Percentiles rank a stretch among this genome's conserved stretches.
phyloP scores from a whole-genome alignment of 1,140 invertebrate species.

The Hyposmocoma kahamanoa region DNA sequence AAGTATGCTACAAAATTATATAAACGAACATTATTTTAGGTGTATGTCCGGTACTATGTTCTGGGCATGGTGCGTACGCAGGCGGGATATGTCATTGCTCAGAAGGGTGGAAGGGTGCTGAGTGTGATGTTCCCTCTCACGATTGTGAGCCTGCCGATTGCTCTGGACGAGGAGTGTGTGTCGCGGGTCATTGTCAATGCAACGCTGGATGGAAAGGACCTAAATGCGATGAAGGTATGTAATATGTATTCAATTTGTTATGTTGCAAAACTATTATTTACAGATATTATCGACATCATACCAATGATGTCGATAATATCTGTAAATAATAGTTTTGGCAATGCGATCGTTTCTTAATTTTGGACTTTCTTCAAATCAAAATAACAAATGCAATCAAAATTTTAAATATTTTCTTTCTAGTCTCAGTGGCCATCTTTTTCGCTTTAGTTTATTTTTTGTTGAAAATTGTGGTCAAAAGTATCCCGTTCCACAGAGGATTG shows the following conservation, averaged over 20 bases:
- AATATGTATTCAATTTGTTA: no score
- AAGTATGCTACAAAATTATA: background rate
- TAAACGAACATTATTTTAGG: slow-evolving; percentile 63
- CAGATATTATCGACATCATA: no score
- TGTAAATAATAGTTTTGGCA: no score
- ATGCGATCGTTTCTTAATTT: no score
- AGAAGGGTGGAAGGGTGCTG: slow-evolving; percentile 96
- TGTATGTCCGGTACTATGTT: slow-evolving; percentile 98
- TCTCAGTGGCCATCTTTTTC: no score
- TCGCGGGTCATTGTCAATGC: slow-evolving; percentile 91
- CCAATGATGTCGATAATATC: no score
- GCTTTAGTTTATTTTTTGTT: no score
- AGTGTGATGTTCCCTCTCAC: slow-evolving; percentile 93
- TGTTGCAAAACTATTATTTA: no score
- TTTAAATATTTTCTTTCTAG: no score
- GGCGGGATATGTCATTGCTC: slow-evolving; percentile 97
- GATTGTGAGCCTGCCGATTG: slow-evolving; percentile 96
- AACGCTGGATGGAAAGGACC: slow-evolving; percentile 91
- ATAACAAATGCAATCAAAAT: no score
- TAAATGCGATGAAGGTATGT: slow-evolving; percentile 87
- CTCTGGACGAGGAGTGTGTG: slow-evolving; percentile 92
- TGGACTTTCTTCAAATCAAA: no score
- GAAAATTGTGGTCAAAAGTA: no score
- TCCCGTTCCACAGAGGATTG: slow-evolving; percentile 84
- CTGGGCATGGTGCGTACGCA: slow-evolving; percentile 95